These are phyloP conservation scores for Liodrosophila aerea DNA, from an alignment of 2,888 invertebrate genomes.

Conservation along the genomic window DNA sequence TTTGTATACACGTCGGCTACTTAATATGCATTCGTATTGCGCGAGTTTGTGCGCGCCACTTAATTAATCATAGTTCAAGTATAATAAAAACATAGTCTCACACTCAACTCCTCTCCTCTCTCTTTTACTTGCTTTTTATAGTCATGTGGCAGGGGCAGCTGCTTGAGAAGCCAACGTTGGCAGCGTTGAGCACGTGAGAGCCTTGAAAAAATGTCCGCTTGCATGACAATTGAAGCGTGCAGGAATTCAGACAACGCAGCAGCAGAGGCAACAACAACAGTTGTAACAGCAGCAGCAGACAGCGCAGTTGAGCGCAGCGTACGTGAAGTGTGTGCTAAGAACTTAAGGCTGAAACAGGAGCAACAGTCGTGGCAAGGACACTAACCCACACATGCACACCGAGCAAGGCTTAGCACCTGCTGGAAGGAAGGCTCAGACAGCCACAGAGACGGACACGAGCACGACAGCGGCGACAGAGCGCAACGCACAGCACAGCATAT, in stretches of 20 bases:
- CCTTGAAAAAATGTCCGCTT: constrained; percentile 75
- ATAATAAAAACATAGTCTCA: constrained; percentile 35
- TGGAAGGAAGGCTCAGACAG: constrained; percentile 51
- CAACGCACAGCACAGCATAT: constrained; percentile 63
- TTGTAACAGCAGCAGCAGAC: constrained; percentile 46
- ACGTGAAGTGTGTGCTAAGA: constrained; percentile 70
- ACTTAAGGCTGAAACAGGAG: constrained; percentile 38
- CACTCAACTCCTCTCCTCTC: constrained; percentile 1
- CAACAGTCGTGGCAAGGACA: constrained; percentile 47
- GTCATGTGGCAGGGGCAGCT: constrained; percentile 34
- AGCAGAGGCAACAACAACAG: constrained; percentile 34
- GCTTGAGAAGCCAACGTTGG: constrained; percentile 41
- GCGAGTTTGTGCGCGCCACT: constrained; percentile 40
- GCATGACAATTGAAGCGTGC: constrained; percentile 79
- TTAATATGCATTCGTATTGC: constrained; percentile 61
- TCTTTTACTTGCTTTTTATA: constrained; percentile 19
- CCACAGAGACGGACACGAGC: constrained; percentile 37
- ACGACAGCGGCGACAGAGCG: constrained; percentile 1
- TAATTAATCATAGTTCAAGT: constrained; percentile 63
- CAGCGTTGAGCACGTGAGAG: constrained; percentile 54
- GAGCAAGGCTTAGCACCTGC: constrained; percentile 61
- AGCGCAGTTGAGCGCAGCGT: constrained; percentile 59
- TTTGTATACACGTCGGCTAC: constrained; percentile 37
- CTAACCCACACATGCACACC: constrained; percentile 49
- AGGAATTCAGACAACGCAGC: constrained; percentile 74